Conservation (phyloP, 2,113 vertebrate species). For the human region DNA sequence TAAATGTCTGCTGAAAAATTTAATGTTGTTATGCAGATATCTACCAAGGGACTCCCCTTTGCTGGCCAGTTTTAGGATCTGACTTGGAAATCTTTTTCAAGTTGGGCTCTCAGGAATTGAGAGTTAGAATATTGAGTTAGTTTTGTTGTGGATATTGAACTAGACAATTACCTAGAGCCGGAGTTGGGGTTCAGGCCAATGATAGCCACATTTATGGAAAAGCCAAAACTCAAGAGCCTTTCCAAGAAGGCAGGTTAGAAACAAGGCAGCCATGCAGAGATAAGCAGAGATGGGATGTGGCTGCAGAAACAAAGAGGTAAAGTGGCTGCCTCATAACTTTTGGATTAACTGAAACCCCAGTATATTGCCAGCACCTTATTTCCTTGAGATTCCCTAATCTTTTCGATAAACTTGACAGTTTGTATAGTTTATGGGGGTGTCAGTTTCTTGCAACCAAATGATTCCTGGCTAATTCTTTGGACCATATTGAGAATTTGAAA, state of each 20-base stretch:
- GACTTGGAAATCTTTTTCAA: background rate
- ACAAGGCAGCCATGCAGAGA: background rate
- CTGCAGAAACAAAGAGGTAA: background rate
- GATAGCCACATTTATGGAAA: background rate
- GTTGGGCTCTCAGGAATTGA: background rate
- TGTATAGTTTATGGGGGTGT: background rate
- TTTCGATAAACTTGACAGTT: background rate
- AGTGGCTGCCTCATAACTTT: background rate
- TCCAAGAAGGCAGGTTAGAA: background rate
- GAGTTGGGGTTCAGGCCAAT: background rate
- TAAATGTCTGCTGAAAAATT: constrained; percentile 6
- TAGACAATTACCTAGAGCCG: background rate
- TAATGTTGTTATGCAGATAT: background rate
- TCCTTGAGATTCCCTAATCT: background rate
- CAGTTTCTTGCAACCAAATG: constrained; percentile 24
- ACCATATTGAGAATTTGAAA: constrained; percentile 63
- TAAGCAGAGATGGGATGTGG: background rate
- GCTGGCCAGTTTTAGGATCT: background rate
- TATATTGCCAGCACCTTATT: background rate
- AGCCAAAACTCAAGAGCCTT: background rate
- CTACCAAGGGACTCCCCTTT: background rate
- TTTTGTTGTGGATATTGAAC: background rate
- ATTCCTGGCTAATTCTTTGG: constrained; percentile 42
- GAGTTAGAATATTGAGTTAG: background rate
- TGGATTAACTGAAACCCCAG: background rate